Evolutionary conservation across 2,113 vertebrate genomes (phyloP).

Genomic region (Leiothrix lutea): DNA sequence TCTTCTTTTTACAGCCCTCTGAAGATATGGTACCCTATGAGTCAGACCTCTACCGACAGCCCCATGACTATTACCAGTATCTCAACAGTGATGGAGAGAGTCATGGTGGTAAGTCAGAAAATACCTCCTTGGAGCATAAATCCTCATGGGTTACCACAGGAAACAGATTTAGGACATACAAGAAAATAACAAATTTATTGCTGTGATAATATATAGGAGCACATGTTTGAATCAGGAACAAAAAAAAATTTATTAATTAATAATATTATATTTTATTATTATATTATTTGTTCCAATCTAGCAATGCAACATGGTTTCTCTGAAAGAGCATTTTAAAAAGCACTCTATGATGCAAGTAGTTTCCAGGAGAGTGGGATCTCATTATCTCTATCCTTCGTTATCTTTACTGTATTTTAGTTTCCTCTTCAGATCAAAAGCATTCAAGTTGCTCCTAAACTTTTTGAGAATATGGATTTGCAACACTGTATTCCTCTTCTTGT

Average conservation of each 20-base stretch:
- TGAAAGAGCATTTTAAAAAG: neutral
- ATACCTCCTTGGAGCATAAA: neutral
- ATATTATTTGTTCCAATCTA: neutral
- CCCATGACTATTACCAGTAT: constrained; percentile 90
- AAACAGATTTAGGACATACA: neutral
- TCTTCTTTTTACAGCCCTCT: constrained; percentile 78
- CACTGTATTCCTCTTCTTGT: neutral
- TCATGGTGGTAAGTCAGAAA: constrained; percentile 85
- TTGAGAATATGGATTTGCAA: neutral
- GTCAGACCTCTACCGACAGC: constrained; percentile 88
- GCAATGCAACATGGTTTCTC: neutral
- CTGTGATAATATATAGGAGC: neutral
- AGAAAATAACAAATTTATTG: neutral
- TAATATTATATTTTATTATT: neutral
- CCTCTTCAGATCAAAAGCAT: neutral
- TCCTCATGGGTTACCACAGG: neutral
- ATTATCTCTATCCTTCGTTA: neutral
- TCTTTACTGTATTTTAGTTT: neutral
- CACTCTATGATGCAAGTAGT: neutral
- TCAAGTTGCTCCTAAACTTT: neutral
- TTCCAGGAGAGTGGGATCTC: neutral
- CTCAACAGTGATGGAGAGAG: constrained; percentile 89
- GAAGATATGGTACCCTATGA: constrained; percentile 93
- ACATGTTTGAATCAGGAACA: neutral
- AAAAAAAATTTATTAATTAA: too few relatives aligned